Base-by-base conservation (phyloP, 2,888 invertebrate species). In the Sicus ferrugineus region DNA sequence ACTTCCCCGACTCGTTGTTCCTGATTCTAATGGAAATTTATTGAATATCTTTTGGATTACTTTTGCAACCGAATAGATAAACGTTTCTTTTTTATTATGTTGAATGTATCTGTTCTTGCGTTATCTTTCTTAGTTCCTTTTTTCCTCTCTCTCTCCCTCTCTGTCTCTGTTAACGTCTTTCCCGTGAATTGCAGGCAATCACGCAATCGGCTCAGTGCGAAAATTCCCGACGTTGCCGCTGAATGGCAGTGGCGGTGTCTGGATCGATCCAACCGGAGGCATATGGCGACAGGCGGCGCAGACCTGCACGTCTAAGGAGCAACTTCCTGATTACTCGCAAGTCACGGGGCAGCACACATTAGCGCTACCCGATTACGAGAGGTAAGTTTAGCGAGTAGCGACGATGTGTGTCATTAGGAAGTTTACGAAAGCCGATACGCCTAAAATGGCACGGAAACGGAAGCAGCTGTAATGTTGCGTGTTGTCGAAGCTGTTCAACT, bases 161-260 rank as follows among this genome's bases (percentile, higher is more conserved):
- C n/a, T 46, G 3, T 46, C n/a, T 73, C 77, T 78, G 26, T 63
- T 59, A 19, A 71, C 63, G n/a, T 68, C 62, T 67, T 74, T 67
- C 1, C 16, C 67, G 46, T 61, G 73, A 59, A 84, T 84, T 83
- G 76, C 77, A 85, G 85, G 86, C 72, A 85, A 85, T 85, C 85
- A 85, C 84, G 84, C 86, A 81, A 86, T 85, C 79, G 85, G 86
- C 75, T 84, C 85, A 75, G 85, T 85, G 77, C 81, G 86, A 80
- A 85, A 85, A 79, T 85, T 86, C 77, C 86, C 85, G 74, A 85
- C 86, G 68, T 77, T 85, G 72, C 86, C 86, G 70, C 78, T 86
- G 76, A 86, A 84, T 77, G 79, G 82, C 58, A 83, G 79, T 68
- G 84, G 84, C 16, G n/a, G n/a, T n/a, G 80, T 85, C 67, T 86